phyloP scores from a whole-genome alignment of 2,113 vertebrate species.

The Sander lucioperca region DNA sequence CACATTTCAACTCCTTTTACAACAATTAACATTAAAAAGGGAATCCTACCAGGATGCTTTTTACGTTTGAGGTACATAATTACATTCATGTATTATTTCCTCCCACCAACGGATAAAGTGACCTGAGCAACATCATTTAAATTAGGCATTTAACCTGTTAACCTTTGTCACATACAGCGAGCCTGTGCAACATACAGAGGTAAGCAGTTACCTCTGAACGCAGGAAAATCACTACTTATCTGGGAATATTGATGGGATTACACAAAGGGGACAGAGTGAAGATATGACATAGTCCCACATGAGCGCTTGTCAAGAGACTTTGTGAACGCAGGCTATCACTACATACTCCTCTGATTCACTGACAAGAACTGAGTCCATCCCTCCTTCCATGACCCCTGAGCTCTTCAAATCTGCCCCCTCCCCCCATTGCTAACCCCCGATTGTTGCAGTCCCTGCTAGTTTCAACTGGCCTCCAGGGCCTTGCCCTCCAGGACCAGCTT shows the following conservation, averaged over 20 bases:
- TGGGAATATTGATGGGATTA: conserved; percentile 22
- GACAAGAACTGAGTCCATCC: conserved; percentile 2
- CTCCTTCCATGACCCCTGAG: conserved; percentile 44
- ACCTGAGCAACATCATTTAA: conserved; percentile 54
- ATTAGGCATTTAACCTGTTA: background rate
- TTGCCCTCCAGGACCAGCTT: conserved; percentile 96
- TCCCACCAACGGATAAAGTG: conserved; percentile 30
- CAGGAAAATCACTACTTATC: conserved; percentile 9
- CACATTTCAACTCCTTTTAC: background rate
- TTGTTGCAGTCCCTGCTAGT: background rate
- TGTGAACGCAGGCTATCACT: conserved; percentile 4
- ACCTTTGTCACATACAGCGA: background rate
- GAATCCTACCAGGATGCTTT: background rate
- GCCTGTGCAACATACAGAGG: background rate
- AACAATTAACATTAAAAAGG: background rate
- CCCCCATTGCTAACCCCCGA: conserved; percentile 35
- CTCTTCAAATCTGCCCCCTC: conserved; percentile 61
- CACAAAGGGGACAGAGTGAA: conserved; percentile 23
- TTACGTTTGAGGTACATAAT: conserved; percentile 29
- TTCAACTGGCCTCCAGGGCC: conserved; percentile 91
- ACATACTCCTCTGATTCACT: background rate
- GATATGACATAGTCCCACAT: conserved; percentile 4
- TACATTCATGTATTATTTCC: conserved; percentile 62
- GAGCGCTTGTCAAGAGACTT: conserved; percentile 8
- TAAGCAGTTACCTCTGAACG: too few species aligned